A percentile compares a stretch with the other conserved stretches of the same genome.
Conservation (phyloP, 2,113 vertebrate species). For the Rhinopomastus cyanomelas region DNA sequence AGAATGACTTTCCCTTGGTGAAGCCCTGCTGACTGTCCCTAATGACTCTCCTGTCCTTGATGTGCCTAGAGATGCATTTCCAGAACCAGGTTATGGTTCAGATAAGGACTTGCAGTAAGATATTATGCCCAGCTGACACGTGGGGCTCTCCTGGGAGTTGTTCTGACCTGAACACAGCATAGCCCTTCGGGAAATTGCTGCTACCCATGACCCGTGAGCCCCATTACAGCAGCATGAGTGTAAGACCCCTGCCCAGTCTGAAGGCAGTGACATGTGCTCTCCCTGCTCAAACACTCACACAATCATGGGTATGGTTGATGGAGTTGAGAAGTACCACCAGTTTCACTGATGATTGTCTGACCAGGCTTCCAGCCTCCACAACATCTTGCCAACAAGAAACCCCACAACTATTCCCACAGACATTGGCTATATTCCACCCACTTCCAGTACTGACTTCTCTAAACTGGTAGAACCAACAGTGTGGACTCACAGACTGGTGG, state of each 20-base stretch:
- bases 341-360: background rate
- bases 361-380: background rate
- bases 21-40: no score
- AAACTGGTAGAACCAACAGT: fast-evolving
- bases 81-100: background rate
- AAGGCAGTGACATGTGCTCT: background rate
- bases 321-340: background rate
- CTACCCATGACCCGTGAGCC: background rate
- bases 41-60: no score
- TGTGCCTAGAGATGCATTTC: no score
- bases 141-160: background rate
- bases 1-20: no score
- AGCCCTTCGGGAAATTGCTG: background rate
- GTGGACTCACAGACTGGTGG: no score
- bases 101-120: background rate
- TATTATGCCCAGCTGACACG: background rate
- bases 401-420: fast-evolving
- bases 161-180: background rate
- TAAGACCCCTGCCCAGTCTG: background rate
- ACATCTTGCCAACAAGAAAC: background rate
- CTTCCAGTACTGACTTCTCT: background rate
- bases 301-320: background rate
- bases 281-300: no score
- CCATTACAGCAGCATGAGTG: background rate
- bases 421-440: background rate